Evolutionary conservation across 1,140 invertebrate species (phyloP).

Genomic region (Armadillidium nasatum): DNA sequence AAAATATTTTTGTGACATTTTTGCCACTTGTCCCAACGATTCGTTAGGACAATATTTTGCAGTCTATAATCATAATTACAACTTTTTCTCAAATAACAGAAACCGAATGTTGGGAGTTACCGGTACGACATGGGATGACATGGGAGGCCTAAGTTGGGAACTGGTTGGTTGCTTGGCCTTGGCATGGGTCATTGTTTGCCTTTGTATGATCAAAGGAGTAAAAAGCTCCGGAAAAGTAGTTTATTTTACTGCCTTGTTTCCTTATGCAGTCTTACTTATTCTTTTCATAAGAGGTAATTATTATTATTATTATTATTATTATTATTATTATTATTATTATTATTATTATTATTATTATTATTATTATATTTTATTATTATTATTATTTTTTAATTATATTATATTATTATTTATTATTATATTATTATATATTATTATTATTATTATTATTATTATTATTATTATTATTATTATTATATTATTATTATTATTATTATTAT

Average conservation of each 20-base stretch:
- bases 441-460: no score
- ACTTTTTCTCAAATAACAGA: conserved; percentile 10
- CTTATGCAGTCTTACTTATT: conserved; percentile 85
- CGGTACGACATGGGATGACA: conserved; percentile 74
- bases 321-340: neutral
- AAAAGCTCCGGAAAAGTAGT: conserved; percentile 97
- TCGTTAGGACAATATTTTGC: no score
- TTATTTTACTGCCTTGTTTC: conserved; percentile 91
- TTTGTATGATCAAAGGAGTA: conserved; percentile 94
- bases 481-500: no score
- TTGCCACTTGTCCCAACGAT: no score
- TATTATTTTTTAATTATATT: neutral
- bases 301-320: neutral
- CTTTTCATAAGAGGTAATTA: conserved; percentile 64
- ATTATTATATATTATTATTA: no score
- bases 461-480: no score
- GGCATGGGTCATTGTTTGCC: conserved; percentile 91
- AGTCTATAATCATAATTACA: no score
- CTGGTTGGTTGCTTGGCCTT: conserved; percentile 79
- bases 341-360: neutral
- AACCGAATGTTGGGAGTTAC: conserved; percentile 47
- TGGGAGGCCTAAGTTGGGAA: conserved; percentile 83
- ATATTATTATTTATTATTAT: no score
- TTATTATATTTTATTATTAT: neutral
- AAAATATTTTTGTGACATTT: no score